A percentile compares a stretch with the other conserved stretches of the same genome.
Conservation (phyloP, 2,797 vertebrate species). For the Megalops cyprinoides region DNA sequence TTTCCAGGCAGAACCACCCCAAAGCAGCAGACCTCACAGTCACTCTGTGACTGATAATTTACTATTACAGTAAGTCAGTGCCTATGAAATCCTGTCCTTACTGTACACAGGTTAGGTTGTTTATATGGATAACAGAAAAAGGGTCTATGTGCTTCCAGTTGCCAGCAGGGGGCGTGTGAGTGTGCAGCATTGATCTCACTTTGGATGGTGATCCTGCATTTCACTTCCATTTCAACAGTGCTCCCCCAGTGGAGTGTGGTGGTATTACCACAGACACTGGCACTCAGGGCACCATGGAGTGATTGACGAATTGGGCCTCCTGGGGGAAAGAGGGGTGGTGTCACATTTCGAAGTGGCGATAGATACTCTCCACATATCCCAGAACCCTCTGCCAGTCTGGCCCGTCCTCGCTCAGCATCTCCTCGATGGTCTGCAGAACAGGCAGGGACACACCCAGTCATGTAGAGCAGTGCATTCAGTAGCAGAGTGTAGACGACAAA, state of each 20-base stretch:
- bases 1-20: background rate
- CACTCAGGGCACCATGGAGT: background rate
- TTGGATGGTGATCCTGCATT: background rate
- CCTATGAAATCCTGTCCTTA: no score
- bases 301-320: background rate
- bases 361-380: slow-evolving; percentile 75
- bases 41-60: background rate
- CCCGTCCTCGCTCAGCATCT: slow-evolving; percentile 72
- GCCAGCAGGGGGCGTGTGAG: no score
- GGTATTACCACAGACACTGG: background rate
- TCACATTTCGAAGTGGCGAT: slow-evolving; percentile 79
- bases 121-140: background rate
- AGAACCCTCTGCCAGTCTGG: slow-evolving; percentile 80
- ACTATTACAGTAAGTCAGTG: no score
- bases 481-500: no score
- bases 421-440: slow-evolving; percentile 63
- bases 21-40: background rate
- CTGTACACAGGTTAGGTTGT: no score
- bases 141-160: background rate
- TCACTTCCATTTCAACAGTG: slow-evolving; percentile 18
- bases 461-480: no score
- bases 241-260: slow-evolving; percentile 34
- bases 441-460: slow-evolving; percentile 23
- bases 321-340: background rate
- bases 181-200: background rate